Evolutionary conservation across 1,140 invertebrate species (phyloP), one percentile per base, ranked within the genome.

Genomic region (Hestina assimilis): DNA sequence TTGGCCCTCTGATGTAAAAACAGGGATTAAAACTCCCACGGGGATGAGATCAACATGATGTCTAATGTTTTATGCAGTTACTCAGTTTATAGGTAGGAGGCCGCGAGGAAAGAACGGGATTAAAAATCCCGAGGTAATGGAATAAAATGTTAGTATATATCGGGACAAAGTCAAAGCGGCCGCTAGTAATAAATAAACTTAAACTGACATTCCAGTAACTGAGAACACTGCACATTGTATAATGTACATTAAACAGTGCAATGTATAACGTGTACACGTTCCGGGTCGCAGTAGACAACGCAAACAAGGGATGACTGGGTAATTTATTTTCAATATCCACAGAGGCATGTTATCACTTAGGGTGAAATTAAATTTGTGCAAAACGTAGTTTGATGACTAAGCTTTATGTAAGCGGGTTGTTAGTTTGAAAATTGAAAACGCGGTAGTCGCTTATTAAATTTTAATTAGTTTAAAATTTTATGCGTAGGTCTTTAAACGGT

Each of bases 311-410:
- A 33, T 46, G 42, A 38, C 41, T 20, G 20, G 3, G 28, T 55
- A 55, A 55, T 55, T 55, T 46, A 45, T 46, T 55, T 55, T 55
- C 52, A 55, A 55, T 55, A 55, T 55, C 21, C 42, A 46, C 29
- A 35, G 12, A 55, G 29, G 12, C 41, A 54, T 35, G 42, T 55
- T 19, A 38, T 14, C 52, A 12, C 42, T 55, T 38, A 23, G 4
- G 28, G 46, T 35, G n/a, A 48, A 48, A 48, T 48, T 48, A 48
- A 48, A 48, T 14, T 48, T 35, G 31, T 35, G 29, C n/a, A 48
- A 48, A 48, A 38, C n/a, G 12, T 19, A 35, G 6, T 11, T 6
- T 35, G 4, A 28, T 41, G n/a, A 41, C 38, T 41, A 41, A 41
- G 17, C 38, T 41, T 41, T 41, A 41, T 4, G 31, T 15, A n/a